Base-by-base conservation (phyloP, 2,113 vertebrate genomes). In the Lontra canadensis region DNA sequence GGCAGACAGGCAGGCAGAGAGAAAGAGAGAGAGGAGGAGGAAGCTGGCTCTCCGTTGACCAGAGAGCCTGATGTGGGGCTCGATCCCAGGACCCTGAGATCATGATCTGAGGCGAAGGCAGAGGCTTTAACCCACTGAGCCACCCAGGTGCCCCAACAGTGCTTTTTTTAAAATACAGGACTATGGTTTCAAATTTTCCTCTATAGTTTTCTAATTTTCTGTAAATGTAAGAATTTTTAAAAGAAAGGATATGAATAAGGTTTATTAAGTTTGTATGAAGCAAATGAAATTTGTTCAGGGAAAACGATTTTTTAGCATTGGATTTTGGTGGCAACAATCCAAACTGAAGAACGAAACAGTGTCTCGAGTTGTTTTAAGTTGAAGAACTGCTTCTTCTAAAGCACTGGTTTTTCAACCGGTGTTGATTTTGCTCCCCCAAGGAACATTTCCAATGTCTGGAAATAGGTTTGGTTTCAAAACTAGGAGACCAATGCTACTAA, bases 221-320 rank as follows among this genome's bases (percentile, higher is more conserved):
- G 36, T 71, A 47, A 89, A 89, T 85, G 25, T 84, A 34, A 85
- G 29, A 86, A 49, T 81, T 89, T 85, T 88, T 83, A 34, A 95
- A 90, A 74, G 49, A 83, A 44, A 76, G 31, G 61, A 34, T 65
- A 20, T 57, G 25, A 55, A 20, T 55, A 61, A 39, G 52, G 14
- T 44, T 92, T 94, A 73, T 71, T 90, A 59, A 90, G 49, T 8
- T 39, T 84, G 15, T 20, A 2, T 34, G 14, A 34, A 25, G 76
- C 55, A 36, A 25, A 84, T 59, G 42, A 90, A 85, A 86, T 61
- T 95, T 80, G 42, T 82, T 69, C 39, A 78, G 59, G 65, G 29
- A 67, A 86, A 90, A 86, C 1, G 12, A 5, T 7, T 86, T 96
- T 44, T 76, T 65, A 88, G 79, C 39, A 29, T 69, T 42, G 26